Percentiles rank a stretch among this genome's conserved stretches.
Evolutionary conservation across 2,797 vertebrate species (phyloP).

Genomic region (Acridotheres tristis): DNA sequence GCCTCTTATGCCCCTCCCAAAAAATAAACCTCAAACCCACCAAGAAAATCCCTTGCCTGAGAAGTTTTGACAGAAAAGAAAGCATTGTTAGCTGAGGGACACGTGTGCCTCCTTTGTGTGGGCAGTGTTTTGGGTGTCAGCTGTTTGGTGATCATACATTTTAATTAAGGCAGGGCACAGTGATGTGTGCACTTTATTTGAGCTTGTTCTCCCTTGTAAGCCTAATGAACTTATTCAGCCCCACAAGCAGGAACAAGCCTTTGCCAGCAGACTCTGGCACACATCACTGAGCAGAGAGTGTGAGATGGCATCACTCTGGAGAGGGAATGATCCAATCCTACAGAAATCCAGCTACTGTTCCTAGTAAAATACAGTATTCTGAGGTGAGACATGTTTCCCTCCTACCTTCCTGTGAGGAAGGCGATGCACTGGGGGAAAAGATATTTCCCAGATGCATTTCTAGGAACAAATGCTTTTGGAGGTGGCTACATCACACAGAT

Average conservation of each 20-base stretch:
- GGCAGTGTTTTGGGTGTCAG: background rate
- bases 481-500: background rate
- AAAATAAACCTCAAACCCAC: background rate
- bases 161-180: background rate
- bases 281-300: background rate
- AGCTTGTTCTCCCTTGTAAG: conserved; percentile 7
- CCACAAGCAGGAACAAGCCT: background rate
- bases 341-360: background rate
- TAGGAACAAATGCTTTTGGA: background rate
- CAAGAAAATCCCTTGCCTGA: background rate
- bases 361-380: background rate
- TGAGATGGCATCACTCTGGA: background rate
- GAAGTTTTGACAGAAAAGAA: background rate
- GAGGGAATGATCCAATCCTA: background rate
- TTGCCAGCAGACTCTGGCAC: background rate
- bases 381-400: background rate
- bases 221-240: background rate
- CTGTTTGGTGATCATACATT: background rate
- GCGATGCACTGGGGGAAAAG: rapidly evolving
- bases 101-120: background rate
- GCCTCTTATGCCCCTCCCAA: background rate
- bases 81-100: background rate
- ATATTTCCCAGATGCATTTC: background rate
- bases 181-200: background rate
- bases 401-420: background rate